Conservation (phyloP, 2,888 invertebrate genomes). For the Dendrolimus houi region DNA sequence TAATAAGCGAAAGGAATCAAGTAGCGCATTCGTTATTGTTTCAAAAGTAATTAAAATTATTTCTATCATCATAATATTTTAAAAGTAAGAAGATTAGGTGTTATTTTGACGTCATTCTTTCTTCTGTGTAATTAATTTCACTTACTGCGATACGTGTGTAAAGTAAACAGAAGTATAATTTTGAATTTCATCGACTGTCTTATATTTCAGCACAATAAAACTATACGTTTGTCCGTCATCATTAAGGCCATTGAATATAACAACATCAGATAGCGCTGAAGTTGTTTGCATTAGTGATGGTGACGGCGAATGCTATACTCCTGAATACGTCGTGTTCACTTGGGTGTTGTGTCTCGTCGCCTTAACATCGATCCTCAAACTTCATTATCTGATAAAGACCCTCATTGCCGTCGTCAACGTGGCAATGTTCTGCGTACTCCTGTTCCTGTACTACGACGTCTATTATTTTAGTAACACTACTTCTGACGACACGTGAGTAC, state of each 20-base stretch:
- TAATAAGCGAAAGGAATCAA: too few species aligned
- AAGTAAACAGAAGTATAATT: too few species aligned
- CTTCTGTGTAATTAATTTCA: too few species aligned
- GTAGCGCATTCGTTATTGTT: too few species aligned
- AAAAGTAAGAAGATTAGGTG: too few species aligned
- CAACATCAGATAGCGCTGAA: too few species aligned
- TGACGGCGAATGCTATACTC: conserved; percentile 74
- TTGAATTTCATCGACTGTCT: too few species aligned
- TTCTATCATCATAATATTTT: too few species aligned
- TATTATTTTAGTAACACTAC: conserved; percentile 50
- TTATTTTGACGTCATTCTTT: too few species aligned
- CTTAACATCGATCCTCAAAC: conserved; percentile 92
- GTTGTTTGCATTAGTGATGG: not conserved
- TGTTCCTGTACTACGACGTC: conserved; percentile 76
- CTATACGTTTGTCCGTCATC: conserved; percentile 48
- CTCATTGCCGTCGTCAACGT: conserved; percentile 86
- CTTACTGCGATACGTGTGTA: too few species aligned
- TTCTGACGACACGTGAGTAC: conserved; percentile 44
- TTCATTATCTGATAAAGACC: conserved; percentile 92
- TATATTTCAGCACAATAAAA: conserved; percentile 49
- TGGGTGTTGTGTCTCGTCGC: conserved; percentile 95
- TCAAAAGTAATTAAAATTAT: too few species aligned
- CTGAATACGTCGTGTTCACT: conserved; percentile 94
- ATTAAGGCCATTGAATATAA: conserved; percentile 10
- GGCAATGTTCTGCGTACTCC: conserved; percentile 82